Conservation (phyloP, 2,113 vertebrate genomes). For the Papio anubis region DNA sequence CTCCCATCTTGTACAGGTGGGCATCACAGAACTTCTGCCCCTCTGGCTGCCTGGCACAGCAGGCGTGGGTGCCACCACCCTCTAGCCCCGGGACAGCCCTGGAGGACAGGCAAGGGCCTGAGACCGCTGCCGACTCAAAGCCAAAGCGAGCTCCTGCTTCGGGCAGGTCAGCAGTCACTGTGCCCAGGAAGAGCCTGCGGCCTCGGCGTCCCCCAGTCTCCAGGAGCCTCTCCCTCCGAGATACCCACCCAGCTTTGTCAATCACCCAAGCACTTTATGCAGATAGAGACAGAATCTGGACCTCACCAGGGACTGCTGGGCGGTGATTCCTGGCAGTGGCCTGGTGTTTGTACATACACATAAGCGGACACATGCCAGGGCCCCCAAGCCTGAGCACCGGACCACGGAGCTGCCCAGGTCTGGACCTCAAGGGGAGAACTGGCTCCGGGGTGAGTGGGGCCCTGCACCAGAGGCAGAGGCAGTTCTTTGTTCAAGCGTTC, state of each 20-base stretch:
- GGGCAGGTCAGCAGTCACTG: neutral
- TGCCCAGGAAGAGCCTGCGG: neutral
- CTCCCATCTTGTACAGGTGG: neutral
- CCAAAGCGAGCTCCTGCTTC: slow-evolving; percentile 65
- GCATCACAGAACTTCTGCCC: too few relatives aligned
- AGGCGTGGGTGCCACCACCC: neutral
- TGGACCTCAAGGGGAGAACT: slow-evolving; percentile 67
- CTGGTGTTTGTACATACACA: slow-evolving; percentile 61
- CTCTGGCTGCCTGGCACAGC: neutral
- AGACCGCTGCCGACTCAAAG: slow-evolving; percentile 18
- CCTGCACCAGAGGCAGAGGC: neutral
- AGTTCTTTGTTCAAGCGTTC: slow-evolving; percentile 72
- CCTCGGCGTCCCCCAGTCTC: neutral
- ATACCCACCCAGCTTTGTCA: slow-evolving; percentile 82
- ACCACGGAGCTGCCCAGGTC: slow-evolving; percentile 74
- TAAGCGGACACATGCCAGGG: neutral
- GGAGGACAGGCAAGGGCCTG: neutral
- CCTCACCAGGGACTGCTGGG: slow-evolving; percentile 72
- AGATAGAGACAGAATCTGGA: slow-evolving; percentile 70
- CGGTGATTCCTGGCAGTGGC: slow-evolving; percentile 59
- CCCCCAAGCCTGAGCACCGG: too few relatives aligned
- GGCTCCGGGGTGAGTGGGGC: slow-evolving; percentile 22
- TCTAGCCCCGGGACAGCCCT: neutral
- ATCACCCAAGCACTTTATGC: slow-evolving; percentile 87
- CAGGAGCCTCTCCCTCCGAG: neutral